Conservation (phyloP, 2,113 vertebrate species). For the Mystacornis crossleyi region DNA sequence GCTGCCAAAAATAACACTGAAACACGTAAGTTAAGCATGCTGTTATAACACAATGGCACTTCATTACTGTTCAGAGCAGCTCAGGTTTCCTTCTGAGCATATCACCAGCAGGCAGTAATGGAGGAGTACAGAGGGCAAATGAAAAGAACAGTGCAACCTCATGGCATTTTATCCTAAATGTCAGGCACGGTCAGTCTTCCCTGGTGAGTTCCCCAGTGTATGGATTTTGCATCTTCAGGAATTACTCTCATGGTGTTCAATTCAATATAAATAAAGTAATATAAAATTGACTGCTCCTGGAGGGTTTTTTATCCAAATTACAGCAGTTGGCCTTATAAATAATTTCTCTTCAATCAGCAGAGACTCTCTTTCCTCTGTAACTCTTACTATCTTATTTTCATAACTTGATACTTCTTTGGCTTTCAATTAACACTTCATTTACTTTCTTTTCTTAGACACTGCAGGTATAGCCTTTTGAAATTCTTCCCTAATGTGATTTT, state of each 20-base stretch:
- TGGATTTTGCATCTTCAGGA: not conserved
- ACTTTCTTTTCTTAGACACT: not conserved
- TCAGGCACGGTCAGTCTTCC: not conserved
- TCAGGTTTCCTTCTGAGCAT: not conserved
- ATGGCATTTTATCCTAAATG: not conserved
- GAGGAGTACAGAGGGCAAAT: not conserved
- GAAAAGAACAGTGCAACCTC: not conserved
- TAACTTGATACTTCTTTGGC: not conserved
- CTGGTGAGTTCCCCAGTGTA: not conserved
- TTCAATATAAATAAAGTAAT: not conserved
- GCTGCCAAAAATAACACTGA: slow-evolving; percentile 23
- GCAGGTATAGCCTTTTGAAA: not conserved
- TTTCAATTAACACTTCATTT: not conserved
- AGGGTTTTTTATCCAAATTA: not conserved
- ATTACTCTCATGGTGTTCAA: not conserved
- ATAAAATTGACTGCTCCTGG: not conserved
- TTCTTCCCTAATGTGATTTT: not conserved
- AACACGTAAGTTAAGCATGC: not conserved
- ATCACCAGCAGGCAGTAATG: not conserved
- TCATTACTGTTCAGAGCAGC: not conserved
- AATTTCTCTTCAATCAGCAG: not conserved
- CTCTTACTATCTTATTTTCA: slow-evolving; percentile 18
- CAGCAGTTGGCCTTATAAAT: not conserved
- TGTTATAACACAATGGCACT: not conserved
- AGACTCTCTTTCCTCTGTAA: slow-evolving; percentile 1